Base-by-base conservation (phyloP, 2,888 invertebrate genomes). In the Muscina levida region DNA sequence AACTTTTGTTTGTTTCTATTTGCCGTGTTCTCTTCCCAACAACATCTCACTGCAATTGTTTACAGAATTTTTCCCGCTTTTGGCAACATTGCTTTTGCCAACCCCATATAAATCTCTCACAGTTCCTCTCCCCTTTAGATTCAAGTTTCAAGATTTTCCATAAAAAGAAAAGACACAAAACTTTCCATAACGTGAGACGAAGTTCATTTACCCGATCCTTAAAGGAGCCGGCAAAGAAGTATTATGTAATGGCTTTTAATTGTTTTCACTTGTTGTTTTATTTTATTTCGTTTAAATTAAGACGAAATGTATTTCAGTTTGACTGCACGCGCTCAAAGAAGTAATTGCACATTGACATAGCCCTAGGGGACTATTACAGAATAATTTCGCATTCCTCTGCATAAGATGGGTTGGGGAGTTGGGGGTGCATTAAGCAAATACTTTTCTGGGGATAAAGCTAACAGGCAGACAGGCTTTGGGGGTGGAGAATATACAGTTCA, bases 171-270 rank as follows among this genome's bases (percentile, higher is more conserved):
- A 22, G 22, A 53, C 1, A 24, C 22, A 24, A 53, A 53, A 53
- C 24, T 53, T 53, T 53, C 3, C 5, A 2, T 44, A 13, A 44
- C 4, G 44, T 44, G 53, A 2, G 53, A 2, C 2, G 37, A 53
- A 72, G 72, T 79, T 76, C 76, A 76, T 79, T 79, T 72, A 76
- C 79, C 76, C 65, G 75, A 70, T 62, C 22, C 68, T 68, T 46
- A 11, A 51, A 24, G 39, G 31, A 59, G 48, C 39, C 48, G 70
- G 70, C 13, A 53, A 1, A 24, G 10, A 53, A 24, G 10, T 22
- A 53, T 53, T 31, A 5, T 53, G 53, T 53, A 24, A 53, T 53
- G 53, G 51, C 6, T 51, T 51, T 51, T 51, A 51, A 51, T 51
- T 51, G 51, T 51, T 51, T 51, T 19, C 19, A 51, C 22, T 51